Evolutionary conservation across 2,113 vertebrate genomes (phyloP), one percentile per base, ranked within the genome.

Genomic region (Oriolus oriolus): DNA sequence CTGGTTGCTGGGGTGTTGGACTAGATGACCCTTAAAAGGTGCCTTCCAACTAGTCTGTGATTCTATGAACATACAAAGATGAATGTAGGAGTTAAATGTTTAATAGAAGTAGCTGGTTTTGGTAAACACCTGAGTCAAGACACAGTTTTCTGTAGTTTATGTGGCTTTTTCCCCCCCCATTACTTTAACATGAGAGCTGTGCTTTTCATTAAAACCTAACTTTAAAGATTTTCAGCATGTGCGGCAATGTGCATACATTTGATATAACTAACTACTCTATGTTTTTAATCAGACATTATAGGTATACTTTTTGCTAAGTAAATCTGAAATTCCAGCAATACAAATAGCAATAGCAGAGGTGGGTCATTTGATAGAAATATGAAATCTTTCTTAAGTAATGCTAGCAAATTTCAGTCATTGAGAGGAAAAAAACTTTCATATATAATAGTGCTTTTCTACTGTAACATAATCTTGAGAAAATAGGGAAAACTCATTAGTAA

Each of bases 361-460:
- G 61, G 93, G 91, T 81, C 85, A 88, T 95, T 97, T 93, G 84
- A 68, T 49, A 92, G 84, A 93, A 89, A 88, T 91, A 76, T 13
- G 21, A 87, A 95, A 59, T 41, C 5, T 84, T 70, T 76, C 19
- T 15, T 27, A 84, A 77, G 73, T 64, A 87, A 60, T 33, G 24
- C 7, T 35, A 35, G 12, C 16, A 83, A 79, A 65, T 28, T 73
- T 73, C 16, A 41, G 41, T 76, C 37, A 56, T 19, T 37, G 23
- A 78, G 14, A 47, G 26, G 2, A 44, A 66, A 80, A 56, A 53
- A 16, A 63, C 1, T 28, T 45, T 64, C 6, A 8, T 47, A 26
- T 47, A 24, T 13, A 71, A 52, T 6, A 57, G 18, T 56, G 6
- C 16, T 64, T 47, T 75, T 82, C 53, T 45, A 28, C 10, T 57